phyloP scores from a whole-genome alignment of 2,888 invertebrate species.

The Rhopalosiphum nymphaeae region DNA sequence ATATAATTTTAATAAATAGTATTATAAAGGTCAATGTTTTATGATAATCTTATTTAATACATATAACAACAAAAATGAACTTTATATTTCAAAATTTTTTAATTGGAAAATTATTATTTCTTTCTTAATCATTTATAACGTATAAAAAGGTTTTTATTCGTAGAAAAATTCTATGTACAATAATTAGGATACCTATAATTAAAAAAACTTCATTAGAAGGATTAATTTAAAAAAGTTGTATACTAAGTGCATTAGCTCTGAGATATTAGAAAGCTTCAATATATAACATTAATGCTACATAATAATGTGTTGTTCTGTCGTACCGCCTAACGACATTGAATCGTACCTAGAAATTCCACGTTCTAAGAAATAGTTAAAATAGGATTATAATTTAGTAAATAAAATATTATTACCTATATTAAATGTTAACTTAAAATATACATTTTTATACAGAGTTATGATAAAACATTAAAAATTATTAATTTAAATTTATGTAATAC shows the following conservation, averaged over 20 bases:
- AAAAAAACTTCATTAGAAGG: background rate
- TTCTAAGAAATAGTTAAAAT: background rate
- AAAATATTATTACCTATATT: background rate
- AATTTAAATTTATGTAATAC: background rate
- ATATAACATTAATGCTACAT: background rate
- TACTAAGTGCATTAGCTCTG: background rate
- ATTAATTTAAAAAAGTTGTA: background rate
- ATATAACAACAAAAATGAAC: background rate
- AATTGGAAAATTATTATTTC: background rate
- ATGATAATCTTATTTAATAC: background rate
- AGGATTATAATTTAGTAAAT: background rate
- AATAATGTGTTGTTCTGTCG: background rate
- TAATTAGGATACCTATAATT: background rate
- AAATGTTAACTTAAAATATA: background rate
- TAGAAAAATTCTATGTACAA: background rate
- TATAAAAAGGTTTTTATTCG: background rate
- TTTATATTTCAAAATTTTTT: background rate
- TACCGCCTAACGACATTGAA: background rate
- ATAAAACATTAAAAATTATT: background rate
- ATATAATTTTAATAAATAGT: background rate
- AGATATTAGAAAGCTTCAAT: background rate
- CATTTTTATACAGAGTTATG: background rate
- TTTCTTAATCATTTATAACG: background rate
- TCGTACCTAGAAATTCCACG: background rate
- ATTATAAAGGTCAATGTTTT: background rate